Evolutionary conservation across 2,888 invertebrate species (phyloP).

Genomic region (Coenonympha arcania): DNA sequence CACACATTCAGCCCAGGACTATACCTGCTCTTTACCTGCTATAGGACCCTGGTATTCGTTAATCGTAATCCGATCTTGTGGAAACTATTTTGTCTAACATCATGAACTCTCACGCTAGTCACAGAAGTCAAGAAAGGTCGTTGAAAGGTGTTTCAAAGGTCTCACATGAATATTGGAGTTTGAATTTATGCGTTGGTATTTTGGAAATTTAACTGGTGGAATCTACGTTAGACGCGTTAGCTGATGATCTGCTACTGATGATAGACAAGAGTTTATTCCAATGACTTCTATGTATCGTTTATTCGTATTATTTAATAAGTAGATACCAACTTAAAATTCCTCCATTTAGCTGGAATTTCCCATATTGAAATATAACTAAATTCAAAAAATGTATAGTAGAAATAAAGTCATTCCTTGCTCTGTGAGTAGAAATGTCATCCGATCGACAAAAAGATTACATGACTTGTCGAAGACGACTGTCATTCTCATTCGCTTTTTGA

Average conservation of each 20-base stretch:
- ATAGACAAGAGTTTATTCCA: not conserved
- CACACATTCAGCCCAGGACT: not conserved
- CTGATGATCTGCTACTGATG: not conserved
- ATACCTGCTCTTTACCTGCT: not conserved
- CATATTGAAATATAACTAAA: no score
- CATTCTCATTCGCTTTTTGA: no score
- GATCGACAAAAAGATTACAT: no score
- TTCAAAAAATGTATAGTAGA: no score
- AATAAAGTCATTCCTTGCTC: no score
- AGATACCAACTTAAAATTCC: no score
- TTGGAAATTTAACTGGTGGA: not conserved
- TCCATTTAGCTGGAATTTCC: no score
- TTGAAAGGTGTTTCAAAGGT: constrained; percentile 16
- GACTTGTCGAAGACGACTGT: no score
- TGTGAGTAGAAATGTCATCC: no score
- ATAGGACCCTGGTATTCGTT: not conserved
- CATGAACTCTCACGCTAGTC: constrained; percentile 14
- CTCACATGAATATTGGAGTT: constrained; percentile 1
- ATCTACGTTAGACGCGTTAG: not conserved
- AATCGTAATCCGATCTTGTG: constrained; percentile 16
- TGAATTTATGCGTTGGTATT: not conserved
- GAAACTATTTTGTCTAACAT: constrained; percentile 15
- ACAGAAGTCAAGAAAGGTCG: constrained; percentile 16
- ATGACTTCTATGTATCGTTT: no score
- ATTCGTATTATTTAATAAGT: no score